phyloP scores from a whole-genome alignment of 1,140 invertebrate genomes.

The Heliconius hermathena region DNA sequence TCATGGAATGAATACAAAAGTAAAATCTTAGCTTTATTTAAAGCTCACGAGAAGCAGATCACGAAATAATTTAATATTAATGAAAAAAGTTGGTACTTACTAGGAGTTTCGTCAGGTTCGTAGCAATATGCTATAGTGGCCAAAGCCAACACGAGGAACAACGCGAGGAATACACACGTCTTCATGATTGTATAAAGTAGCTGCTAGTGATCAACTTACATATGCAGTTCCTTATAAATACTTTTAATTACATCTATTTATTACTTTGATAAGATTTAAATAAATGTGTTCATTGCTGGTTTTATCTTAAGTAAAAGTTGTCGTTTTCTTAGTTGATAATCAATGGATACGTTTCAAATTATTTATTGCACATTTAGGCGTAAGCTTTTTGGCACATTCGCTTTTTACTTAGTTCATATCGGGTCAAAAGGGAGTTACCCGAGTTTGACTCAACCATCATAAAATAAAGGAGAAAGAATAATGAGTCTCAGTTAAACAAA shows the following conservation, averaged over 20 bases:
- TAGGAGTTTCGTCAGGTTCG: not conserved
- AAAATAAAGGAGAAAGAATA: too few relatives aligned
- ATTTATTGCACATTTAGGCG: not conserved
- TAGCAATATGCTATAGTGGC: not conserved
- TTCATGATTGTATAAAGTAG: not conserved
- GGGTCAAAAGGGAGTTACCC: not conserved
- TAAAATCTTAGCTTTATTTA: not conserved
- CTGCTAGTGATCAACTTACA: not conserved
- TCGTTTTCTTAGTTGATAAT: not conserved
- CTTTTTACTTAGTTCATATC: not conserved
- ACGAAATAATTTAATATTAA: constrained; percentile 1
- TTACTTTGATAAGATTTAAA: not conserved
- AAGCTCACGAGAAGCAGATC: constrained; percentile 1
- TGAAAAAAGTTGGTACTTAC: constrained; percentile 3
- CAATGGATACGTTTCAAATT: not conserved
- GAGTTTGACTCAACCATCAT: not conserved
- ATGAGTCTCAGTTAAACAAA: too few relatives aligned
- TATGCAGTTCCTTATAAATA: not conserved
- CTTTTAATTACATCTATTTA: not conserved
- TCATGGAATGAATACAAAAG: not conserved
- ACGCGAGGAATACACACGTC: not conserved
- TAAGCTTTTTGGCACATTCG: not conserved
- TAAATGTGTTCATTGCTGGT: not conserved
- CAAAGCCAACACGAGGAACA: not conserved
- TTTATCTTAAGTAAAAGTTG: not conserved